phyloP scores from a whole-genome alignment of 2,797 vertebrate genomes.

The Poeciliopsis infans region DNA sequence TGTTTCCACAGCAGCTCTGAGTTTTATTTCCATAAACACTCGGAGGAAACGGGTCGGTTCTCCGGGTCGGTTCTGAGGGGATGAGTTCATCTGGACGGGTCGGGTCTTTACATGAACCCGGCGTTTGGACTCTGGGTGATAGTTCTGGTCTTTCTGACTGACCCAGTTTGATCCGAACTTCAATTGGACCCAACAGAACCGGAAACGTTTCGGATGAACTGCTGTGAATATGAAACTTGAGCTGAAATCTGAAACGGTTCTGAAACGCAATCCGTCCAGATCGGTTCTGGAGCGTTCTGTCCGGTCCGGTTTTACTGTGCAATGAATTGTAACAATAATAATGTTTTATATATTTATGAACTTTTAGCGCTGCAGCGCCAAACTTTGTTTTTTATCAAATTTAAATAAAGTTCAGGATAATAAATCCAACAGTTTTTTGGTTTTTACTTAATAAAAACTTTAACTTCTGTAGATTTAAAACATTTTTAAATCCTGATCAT shows the following conservation, averaged over 20 bases:
- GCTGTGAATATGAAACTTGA: constrained; percentile 27
- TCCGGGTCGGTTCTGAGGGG: too few relatives aligned
- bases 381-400: background rate
- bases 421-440: background rate
- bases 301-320: background rate
- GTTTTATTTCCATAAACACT: too few relatives aligned
- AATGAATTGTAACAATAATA: constrained; percentile 24
- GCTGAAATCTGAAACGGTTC: background rate
- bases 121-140: too few relatives aligned
- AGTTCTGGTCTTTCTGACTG: too few relatives aligned
- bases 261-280: background rate
- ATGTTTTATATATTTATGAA: constrained; percentile 56
- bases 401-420: constrained; percentile 4
- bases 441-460: background rate
- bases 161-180: background rate
- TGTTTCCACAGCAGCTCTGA: background rate
- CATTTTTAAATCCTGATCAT: background rate
- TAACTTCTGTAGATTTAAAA: background rate
- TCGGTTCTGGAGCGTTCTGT: background rate
- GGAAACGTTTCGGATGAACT: background rate
- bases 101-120: too few relatives aligned
- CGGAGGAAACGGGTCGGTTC: too few relatives aligned
- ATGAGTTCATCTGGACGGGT: too few relatives aligned
- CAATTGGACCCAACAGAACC: background rate
- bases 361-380: constrained; percentile 24